Evolutionary conservation across 2,113 vertebrate species (phyloP).

Genomic region (Grammomys surdaster): DNA sequence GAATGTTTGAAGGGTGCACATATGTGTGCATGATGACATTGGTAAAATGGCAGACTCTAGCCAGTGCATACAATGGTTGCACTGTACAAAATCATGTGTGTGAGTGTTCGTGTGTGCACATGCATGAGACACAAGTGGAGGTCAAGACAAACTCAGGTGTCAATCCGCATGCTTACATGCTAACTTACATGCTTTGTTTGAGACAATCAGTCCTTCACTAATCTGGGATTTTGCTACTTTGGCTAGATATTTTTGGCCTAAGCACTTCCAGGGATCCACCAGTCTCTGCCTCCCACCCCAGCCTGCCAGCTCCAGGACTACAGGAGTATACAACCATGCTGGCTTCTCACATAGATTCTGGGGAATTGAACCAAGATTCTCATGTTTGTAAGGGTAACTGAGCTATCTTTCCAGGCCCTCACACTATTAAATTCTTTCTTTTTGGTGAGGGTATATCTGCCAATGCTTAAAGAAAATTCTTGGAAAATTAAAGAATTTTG

Average conservation of each 20-base stretch:
- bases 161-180: background rate
- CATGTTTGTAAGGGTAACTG: background rate
- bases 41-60: background rate
- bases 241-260: background rate
- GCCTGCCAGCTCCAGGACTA: too few species aligned
- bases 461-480: background rate
- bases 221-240: background rate
- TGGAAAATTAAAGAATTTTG: background rate
- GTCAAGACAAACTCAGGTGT: background rate
- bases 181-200: background rate
- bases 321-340: background rate
- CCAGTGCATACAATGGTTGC: background rate
- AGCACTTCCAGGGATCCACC: too few species aligned
- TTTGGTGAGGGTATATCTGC: background rate
- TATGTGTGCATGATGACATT: fast-evolving
- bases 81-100: background rate
- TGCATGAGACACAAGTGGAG: background rate
- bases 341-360: background rate
- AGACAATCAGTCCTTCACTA: background rate
- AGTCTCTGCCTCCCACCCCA: too few species aligned
- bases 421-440: background rate
- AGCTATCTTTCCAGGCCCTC: background rate
- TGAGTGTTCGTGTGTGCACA: background rate
- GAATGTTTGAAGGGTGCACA: background rate
- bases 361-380: background rate